Percentiles rank a stretch among this genome's conserved stretches.
phyloP scores from a whole-genome alignment of 2,113 vertebrate species.

The Spea multiplicata region DNA sequence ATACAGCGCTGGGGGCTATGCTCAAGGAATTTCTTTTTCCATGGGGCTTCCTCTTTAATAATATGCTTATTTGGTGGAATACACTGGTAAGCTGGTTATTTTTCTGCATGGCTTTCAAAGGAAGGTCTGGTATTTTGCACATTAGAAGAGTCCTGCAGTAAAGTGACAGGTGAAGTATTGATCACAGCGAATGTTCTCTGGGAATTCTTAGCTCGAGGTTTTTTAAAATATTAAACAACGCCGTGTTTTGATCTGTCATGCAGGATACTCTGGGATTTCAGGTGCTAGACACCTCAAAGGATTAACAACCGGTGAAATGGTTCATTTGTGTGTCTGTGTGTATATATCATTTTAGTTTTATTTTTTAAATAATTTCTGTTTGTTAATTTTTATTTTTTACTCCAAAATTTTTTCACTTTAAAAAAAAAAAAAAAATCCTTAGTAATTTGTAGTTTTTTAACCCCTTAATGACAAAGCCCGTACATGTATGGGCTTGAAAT shows the following conservation, averaged over 20 bases:
- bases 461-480: too few relatives aligned
- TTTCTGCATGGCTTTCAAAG: background rate
- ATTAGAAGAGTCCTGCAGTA: slow-evolving; percentile 36
- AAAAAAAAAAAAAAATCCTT: too few relatives aligned
- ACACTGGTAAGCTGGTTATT: background rate
- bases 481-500: too few relatives aligned
- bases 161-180: slow-evolving; percentile 54
- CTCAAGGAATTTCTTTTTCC: too few relatives aligned
- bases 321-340: background rate
- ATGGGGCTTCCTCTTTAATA: too few relatives aligned
- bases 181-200: slow-evolving; percentile 50
- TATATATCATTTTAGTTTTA: too few relatives aligned
- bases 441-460: too few relatives aligned
- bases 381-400: too few relatives aligned
- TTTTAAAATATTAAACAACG: slow-evolving; percentile 53
- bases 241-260: slow-evolving; percentile 51
- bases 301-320: slow-evolving; percentile 9
- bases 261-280: slow-evolving; percentile 4
- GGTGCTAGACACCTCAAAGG: slow-evolving; percentile 33
- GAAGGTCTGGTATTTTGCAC: slow-evolving; percentile 29
- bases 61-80: too few relatives aligned
- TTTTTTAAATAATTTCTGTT: too few relatives aligned
- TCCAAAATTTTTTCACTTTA: too few relatives aligned
- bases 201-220: slow-evolving; percentile 42
- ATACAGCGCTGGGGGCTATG: too few relatives aligned